Evolutionary conservation across 1,140 invertebrate species (phyloP).

Genomic region (Eupeodes corollae): DNA sequence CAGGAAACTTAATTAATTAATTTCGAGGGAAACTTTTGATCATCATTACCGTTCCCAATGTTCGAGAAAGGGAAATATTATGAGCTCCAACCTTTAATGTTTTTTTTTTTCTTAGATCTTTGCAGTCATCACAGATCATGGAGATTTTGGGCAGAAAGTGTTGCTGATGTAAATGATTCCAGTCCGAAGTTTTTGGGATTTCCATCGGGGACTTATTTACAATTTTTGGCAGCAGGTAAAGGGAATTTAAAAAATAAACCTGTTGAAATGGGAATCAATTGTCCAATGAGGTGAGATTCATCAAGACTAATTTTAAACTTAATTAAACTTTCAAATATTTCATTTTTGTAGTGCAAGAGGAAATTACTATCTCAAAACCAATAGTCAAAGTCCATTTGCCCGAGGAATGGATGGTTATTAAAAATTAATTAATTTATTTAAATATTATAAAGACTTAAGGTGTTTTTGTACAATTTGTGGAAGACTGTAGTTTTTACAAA

Average conservation of each 20-base stretch:
- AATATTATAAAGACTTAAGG: too few relatives aligned
- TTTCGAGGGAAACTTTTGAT: too few relatives aligned
- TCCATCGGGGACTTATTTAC: too few relatives aligned
- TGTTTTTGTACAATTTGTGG: too few relatives aligned
- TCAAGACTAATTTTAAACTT: background rate
- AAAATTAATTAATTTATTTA: too few relatives aligned
- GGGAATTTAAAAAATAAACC: conserved; percentile 14
- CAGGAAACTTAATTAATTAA: too few relatives aligned
- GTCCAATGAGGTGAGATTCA: background rate
- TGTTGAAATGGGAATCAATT: conserved; percentile 3
- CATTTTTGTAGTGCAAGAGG: conserved; percentile 10
- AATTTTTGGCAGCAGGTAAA: conserved; percentile 24
- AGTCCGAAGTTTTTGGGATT: background rate
- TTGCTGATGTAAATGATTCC: conserved; percentile 28
- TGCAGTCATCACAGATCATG: conserved; percentile 51
- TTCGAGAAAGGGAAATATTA: too few relatives aligned
- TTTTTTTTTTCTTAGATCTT: conserved; percentile 35
- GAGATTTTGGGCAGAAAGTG: conserved; percentile 42
- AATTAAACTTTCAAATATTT: background rate
- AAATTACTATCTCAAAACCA: conserved; percentile 18
- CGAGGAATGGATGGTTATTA: conserved; percentile 3
- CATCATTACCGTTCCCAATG: too few relatives aligned
- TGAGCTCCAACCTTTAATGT: background rate
- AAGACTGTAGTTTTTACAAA: too few relatives aligned
- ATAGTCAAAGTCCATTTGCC: conserved; percentile 12